Conservation (phyloP, 2,113 vertebrate species). For the Platysteira castanea region DNA sequence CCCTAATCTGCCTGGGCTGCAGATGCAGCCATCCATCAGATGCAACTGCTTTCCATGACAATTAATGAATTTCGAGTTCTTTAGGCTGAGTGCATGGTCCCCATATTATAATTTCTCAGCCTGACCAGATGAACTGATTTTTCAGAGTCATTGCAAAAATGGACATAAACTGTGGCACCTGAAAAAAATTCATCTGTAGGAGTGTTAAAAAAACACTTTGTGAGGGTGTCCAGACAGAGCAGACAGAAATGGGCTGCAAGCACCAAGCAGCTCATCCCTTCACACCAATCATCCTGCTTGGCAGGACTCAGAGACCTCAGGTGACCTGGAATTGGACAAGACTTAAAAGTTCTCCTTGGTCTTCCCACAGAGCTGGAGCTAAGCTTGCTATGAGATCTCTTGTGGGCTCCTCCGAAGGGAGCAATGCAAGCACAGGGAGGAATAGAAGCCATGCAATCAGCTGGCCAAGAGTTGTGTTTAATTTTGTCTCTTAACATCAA, state of each 20-base stretch:
- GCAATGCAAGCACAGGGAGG: not conserved
- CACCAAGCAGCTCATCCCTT: not conserved
- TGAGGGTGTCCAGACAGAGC: not conserved
- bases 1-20: not conserved
- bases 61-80: not conserved
- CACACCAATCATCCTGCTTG: not conserved
- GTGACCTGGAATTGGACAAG: not conserved
- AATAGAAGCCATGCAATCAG: not conserved
- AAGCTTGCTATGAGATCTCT: not conserved
- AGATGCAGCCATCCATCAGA: not conserved
- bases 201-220: not conserved
- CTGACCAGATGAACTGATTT: not conserved
- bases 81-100: not conserved
- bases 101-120: not conserved
- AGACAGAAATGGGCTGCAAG: not conserved
- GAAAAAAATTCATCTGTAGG: not conserved
- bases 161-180: not conserved
- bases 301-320: not conserved
- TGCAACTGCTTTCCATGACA: not conserved
- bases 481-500: not conserved
- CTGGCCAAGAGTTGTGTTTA: slow-evolving; percentile 8
- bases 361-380: not conserved
- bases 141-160: not conserved
- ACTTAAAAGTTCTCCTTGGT: not conserved
- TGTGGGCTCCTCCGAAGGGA: not conserved